Evolutionary conservation across 64 coral and sea anemone genomes (phyloP), one percentile per base, ranked within the genome.

Genomic region (Montipora foliosa): DNA sequence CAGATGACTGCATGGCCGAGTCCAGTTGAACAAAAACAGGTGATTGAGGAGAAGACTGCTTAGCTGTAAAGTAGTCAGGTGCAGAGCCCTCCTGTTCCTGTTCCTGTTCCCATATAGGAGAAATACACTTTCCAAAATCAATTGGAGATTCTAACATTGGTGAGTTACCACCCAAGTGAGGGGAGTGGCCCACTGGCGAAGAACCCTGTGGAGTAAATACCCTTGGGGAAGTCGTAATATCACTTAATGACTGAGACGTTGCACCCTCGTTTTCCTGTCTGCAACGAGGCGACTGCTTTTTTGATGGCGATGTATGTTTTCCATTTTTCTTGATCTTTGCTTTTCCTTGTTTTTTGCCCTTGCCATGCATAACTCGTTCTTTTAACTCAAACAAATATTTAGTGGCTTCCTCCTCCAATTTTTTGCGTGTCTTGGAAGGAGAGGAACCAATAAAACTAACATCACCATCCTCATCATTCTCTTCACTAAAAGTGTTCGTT

Each of bases 381-480:
- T 90, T 90, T 16, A 95, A 80, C 66, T 95, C 90, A 44, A 80
- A 81, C 50, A 95, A 79, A 89, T 90, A 95, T 51, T 90, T 60
- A 48, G 57, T 86, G 21, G 80, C 93, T 90, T 95, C 93, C 67
- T 95, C 47, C 45, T 78, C 53, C 49, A 75, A 45, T 20, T 62
- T 45, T 72, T 46, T 76, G n/a, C 69, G 59, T 71, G 82, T 49
- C 67, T 86, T 86, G 3, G 64, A 70, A 19, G 82, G 82, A n/a
- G 88, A 84, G 5, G 71, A 74, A 21, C 71, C 88, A 20, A 25
- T 79, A 7, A 75, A 72, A 44, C 29, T 79, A 48, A 85, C 22
- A 14, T 87, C 88, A 57, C 53, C 53, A n/a, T 19, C 72, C 5
- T 73, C 72, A 5, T 80, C 53, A 57, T 57, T 57, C 4, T 57